Percentiles rank a stretch among this genome's conserved stretches.
phyloP scores from a whole-genome alignment of 2,888 invertebrate genomes.

The Heliconius sara region DNA sequence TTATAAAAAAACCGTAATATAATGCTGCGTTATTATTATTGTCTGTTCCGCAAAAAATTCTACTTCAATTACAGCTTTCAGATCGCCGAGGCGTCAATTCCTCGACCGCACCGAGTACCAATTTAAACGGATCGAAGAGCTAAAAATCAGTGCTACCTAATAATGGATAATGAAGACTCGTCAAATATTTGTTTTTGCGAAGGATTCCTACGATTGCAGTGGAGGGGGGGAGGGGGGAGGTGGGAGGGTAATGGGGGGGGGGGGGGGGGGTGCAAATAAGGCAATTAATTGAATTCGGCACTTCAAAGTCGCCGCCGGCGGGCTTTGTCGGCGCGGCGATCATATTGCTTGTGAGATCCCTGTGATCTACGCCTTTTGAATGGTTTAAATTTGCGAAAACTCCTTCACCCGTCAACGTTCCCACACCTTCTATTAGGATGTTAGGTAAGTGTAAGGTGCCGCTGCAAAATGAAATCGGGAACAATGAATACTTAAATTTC shows the following conservation, averaged over 20 bases:
- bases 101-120: conserved; percentile 20
- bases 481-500: conserved; percentile 59
- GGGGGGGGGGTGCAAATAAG: conserved; percentile 68
- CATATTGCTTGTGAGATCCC: conserved; percentile 58
- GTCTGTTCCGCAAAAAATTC: neutral
- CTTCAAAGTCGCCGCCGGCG: conserved; percentile 75
- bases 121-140: conserved; percentile 38
- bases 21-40: neutral
- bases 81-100: conserved; percentile 24
- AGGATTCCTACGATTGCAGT: conserved; percentile 73
- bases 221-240: conserved; percentile 52
- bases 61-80: conserved; percentile 20
- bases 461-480: conserved; percentile 57
- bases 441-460: conserved; percentile 40
- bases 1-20: neutral
- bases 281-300: conserved; percentile 84
- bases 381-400: conserved; percentile 57
- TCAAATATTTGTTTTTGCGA: conserved; percentile 82
- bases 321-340: conserved; percentile 80
- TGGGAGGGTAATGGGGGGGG: conserved; percentile 47
- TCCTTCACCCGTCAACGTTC: conserved; percentile 58
- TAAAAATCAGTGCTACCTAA: conserved; percentile 70
- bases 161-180: conserved; percentile 78
- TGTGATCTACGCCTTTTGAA: conserved; percentile 49
- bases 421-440: conserved; percentile 57